Evolutionary conservation across 2,888 invertebrate species (phyloP).

Genomic region (Protula sp.): DNA sequence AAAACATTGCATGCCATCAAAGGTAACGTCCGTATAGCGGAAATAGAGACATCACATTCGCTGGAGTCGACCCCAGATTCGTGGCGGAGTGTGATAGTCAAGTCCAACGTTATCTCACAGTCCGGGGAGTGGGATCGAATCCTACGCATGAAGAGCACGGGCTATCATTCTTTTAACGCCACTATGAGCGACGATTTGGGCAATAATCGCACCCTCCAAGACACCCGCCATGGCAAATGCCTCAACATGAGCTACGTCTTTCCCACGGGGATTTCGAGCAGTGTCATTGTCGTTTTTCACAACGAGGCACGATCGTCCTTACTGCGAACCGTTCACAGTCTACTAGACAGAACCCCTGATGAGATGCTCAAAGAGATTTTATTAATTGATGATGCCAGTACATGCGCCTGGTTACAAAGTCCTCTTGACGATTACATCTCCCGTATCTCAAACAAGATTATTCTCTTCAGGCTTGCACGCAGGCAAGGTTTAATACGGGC

Average conservation of each 20-base stretch:
- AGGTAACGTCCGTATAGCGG: too few relatives aligned
- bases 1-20: too few relatives aligned
- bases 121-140: neutral
- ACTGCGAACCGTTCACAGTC: constrained; percentile 21
- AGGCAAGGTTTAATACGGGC: constrained; percentile 85
- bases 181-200: neutral
- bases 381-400: constrained; percentile 20
- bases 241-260: constrained; percentile 75
- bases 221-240: constrained; percentile 63
- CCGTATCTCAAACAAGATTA: neutral
- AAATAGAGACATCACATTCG: too few relatives aligned
- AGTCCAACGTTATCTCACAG: too few relatives aligned
- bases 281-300: constrained; percentile 23
- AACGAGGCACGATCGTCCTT: constrained; percentile 23
- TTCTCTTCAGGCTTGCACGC: constrained; percentile 53
- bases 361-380: constrained; percentile 20
- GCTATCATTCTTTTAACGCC: neutral
- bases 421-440: neutral
- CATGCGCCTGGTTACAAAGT: neutral
- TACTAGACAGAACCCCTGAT: constrained; percentile 15
- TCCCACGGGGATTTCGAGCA: constrained; percentile 8
- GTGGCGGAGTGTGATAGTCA: too few relatives aligned
- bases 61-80: too few relatives aligned
- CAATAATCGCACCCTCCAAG: constrained; percentile 48
- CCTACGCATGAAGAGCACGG: neutral